These are phyloP conservation scores for Aegotheles bennettii DNA, from an alignment of 2,113 vertebrate genomes.

Conservation along the genomic window DNA sequence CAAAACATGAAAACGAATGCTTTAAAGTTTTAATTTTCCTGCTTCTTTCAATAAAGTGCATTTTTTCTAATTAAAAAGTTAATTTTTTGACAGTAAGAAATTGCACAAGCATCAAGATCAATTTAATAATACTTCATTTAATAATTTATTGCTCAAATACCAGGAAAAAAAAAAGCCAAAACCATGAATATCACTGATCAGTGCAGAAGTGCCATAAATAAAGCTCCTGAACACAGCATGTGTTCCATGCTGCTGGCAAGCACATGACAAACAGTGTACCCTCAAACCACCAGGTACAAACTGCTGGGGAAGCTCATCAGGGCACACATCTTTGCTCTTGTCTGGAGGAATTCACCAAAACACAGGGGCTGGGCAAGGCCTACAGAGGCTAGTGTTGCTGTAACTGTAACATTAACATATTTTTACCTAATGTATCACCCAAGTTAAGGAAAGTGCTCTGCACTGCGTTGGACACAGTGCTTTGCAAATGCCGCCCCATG, in stretches of 20 bases:
- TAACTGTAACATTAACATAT: background rate
- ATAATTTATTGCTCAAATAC: background rate
- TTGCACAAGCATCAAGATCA: background rate
- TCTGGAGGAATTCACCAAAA: background rate
- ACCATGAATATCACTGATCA: background rate
- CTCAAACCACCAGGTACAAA: background rate
- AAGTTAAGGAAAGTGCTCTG: background rate
- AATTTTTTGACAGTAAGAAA: background rate
- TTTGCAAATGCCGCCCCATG: background rate
- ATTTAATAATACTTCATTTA: background rate
- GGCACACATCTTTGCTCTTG: background rate
- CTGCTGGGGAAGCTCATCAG: background rate
- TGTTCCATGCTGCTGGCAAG: background rate
- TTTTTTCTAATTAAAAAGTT: rapidly evolving
- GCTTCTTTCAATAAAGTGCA: background rate
- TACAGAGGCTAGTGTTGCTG: background rate
- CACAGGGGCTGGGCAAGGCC: background rate
- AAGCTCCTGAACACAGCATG: background rate
- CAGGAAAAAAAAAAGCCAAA: too few relatives aligned
- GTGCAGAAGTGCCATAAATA: background rate
- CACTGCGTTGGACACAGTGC: background rate
- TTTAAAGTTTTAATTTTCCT: background rate
- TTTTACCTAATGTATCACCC: background rate
- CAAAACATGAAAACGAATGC: background rate
- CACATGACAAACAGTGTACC: background rate